These are phyloP conservation scores for Caenorhabditis zanzibari DNA, from an alignment of 2,888 invertebrate species.

Conservation along the genomic window DNA sequence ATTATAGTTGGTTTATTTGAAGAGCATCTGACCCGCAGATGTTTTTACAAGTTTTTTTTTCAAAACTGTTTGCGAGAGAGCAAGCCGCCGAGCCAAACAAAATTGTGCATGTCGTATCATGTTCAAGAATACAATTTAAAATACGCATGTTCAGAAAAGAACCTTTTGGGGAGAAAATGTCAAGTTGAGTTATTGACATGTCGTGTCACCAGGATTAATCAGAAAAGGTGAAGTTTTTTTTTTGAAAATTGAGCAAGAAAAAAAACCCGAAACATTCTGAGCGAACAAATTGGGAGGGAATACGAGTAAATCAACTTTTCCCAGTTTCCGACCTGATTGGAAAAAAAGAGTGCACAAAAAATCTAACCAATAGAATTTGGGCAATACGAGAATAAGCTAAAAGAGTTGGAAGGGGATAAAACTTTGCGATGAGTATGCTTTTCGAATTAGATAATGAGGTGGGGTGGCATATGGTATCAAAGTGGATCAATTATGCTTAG, in stretches of 20 bases:
- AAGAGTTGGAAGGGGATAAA: slow-evolving; percentile 5
- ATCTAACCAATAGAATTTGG: slow-evolving; percentile 1
- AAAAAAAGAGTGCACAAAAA: slow-evolving; percentile 50
- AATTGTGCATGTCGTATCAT: slow-evolving; percentile 49
- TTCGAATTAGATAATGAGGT: slow-evolving; percentile 36
- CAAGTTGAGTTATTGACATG: slow-evolving; percentile 63
- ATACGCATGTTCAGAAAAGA: slow-evolving; percentile 34
- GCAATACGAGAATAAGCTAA: too few species aligned
- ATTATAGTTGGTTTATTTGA: slow-evolving; percentile 13
- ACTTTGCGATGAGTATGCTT: slow-evolving; percentile 4
- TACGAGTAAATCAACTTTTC: slow-evolving; percentile 64
- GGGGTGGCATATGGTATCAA: slow-evolving; percentile 60
- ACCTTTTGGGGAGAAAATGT: slow-evolving; percentile 42
- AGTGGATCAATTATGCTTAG: slow-evolving; percentile 62
- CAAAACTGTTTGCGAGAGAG: slow-evolving; percentile 28
- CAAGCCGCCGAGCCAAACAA: slow-evolving; percentile 26
- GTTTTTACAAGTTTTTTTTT: slow-evolving; percentile 27
- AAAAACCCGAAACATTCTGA: slow-evolving; percentile 34
- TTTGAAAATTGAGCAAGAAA: slow-evolving; percentile 3
- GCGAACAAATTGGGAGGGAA: slow-evolving; percentile 47
- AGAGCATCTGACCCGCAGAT: slow-evolving; percentile 45
- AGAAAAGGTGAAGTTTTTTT: slow-evolving; percentile 17
- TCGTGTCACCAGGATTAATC: slow-evolving; percentile 46
- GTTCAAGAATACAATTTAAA: slow-evolving; percentile 14
- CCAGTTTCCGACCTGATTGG: slow-evolving; percentile 60